Conservation (phyloP, 2,797 vertebrate species). For the Halcyon badia region DNA sequence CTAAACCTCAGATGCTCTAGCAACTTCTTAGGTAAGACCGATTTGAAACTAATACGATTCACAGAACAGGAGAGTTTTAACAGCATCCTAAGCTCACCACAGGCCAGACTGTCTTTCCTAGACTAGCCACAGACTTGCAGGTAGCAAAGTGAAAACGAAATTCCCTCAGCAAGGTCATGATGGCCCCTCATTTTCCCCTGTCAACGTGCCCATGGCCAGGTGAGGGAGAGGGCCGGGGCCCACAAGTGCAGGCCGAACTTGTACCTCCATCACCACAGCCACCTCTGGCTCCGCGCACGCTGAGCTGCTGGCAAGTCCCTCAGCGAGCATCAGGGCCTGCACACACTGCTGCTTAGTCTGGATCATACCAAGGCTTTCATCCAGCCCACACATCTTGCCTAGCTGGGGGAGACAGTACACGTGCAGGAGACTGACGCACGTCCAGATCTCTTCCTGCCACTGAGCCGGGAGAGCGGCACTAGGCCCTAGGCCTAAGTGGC, state of each 20-base stretch:
- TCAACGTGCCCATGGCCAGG: no score
- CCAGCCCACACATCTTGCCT: fast-evolving
- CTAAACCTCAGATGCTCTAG: not conserved
- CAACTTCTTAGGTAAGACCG: not conserved
- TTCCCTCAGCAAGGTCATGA: fast-evolving
- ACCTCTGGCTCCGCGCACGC: not conserved
- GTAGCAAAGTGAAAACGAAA: not conserved
- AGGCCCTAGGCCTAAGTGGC: not conserved
- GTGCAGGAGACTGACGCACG: fast-evolving
- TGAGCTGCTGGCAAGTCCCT: not conserved
- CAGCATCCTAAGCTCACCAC: not conserved
- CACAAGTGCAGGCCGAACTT: not conserved
- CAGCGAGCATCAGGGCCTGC: not conserved
- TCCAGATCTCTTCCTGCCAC: not conserved
- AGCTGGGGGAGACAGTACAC: fast-evolving
- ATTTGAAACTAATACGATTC: not conserved
- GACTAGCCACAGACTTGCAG: not conserved
- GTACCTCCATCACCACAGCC: not conserved
- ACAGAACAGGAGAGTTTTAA: not conserved
- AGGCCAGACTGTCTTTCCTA: not conserved
- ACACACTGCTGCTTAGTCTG: fast-evolving
- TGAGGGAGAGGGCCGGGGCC: not conserved
- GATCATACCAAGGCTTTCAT: not conserved
- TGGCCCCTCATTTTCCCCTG: fast-evolving
- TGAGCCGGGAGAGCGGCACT: not conserved